These are phyloP conservation scores for Saccostrea echinata DNA, from an alignment of 1,140 invertebrate genomes.

Conservation along the genomic window DNA sequence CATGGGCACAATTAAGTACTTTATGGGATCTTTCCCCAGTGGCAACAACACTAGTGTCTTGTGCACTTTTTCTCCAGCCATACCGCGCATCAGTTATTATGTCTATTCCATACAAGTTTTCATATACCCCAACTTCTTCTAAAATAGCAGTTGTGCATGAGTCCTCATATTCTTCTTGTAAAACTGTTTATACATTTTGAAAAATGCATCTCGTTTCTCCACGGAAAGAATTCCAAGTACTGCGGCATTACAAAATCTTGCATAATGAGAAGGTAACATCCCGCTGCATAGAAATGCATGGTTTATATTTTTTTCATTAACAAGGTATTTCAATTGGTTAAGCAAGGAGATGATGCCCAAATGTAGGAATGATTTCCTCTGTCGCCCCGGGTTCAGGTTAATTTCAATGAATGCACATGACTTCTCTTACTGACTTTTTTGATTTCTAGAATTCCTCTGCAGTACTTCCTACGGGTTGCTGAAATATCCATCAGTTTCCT, in stretches of 20 bases:
- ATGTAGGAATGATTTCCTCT: background rate
- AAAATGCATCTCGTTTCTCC: slow-evolving; percentile 12
- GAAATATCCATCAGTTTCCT: background rate
- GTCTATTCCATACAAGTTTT: slow-evolving; percentile 45
- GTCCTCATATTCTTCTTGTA: background rate
- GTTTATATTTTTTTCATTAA: too few species aligned
- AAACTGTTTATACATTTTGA: slow-evolving; percentile 24
- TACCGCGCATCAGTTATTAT: slow-evolving; percentile 47
- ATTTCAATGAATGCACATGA: background rate
- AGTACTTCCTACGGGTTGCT: background rate
- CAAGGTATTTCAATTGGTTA: too few species aligned
- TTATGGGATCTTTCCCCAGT: slow-evolving; percentile 41
- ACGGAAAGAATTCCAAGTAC: background rate
- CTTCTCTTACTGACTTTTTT: background rate
- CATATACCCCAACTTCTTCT: slow-evolving; percentile 44
- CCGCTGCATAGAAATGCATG: slow-evolving; percentile 25
- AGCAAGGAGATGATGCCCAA: too few species aligned
- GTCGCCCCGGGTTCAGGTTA: background rate
- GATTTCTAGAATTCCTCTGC: background rate
- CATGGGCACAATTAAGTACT: slow-evolving; percentile 37
- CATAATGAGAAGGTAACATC: background rate
- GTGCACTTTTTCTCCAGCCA: slow-evolving; percentile 50
- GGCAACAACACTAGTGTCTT: slow-evolving; percentile 44
- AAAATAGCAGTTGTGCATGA: background rate
- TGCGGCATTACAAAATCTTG: slow-evolving; percentile 14